Percentiles rank a stretch among this genome's conserved stretches.
Conservation (phyloP, 2,888 invertebrate genomes). For the Pristionchus exspectatus region DNA sequence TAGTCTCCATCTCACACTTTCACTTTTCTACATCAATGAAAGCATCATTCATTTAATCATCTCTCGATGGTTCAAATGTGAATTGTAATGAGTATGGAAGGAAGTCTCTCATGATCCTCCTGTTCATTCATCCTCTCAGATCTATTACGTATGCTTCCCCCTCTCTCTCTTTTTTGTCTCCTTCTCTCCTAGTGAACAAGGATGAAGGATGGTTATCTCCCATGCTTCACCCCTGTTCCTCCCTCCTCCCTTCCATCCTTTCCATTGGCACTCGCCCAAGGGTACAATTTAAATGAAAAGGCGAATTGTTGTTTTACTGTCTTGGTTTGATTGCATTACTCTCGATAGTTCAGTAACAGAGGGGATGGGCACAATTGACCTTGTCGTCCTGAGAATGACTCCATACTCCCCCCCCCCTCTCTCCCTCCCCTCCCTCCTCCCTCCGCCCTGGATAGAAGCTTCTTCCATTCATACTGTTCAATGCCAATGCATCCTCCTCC, state of each 20-base stretch:
- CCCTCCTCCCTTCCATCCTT: conserved; percentile 11
- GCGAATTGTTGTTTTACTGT: background rate
- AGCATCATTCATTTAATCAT: background rate
- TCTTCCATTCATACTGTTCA: conserved; percentile 34
- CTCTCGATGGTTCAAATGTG: conserved; percentile 7
- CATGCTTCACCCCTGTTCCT: conserved; percentile 33
- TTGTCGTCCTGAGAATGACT: background rate
- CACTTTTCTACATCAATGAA: background rate
- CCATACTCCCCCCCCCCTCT: background rate
- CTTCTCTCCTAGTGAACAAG: background rate
- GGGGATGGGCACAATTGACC: conserved; percentile 27
- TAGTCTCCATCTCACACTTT: background rate
- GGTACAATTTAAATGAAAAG: background rate
- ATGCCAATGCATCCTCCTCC: background rate
- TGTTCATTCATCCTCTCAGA: conserved; percentile 42
- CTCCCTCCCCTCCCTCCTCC: background rate
- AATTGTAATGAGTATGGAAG: background rate
- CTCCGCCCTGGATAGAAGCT: conserved; percentile 1
- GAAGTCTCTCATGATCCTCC: conserved; percentile 27
- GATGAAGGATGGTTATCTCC: background rate
- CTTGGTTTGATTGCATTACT: background rate
- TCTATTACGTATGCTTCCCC: conserved; percentile 41
- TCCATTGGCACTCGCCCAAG: background rate
- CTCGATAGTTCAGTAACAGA: conserved; percentile 16
- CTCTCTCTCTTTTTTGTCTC: conserved; percentile 54